phyloP scores from a whole-genome alignment of 2,797 vertebrate species.

The Neosilurus hyrtlii region DNA sequence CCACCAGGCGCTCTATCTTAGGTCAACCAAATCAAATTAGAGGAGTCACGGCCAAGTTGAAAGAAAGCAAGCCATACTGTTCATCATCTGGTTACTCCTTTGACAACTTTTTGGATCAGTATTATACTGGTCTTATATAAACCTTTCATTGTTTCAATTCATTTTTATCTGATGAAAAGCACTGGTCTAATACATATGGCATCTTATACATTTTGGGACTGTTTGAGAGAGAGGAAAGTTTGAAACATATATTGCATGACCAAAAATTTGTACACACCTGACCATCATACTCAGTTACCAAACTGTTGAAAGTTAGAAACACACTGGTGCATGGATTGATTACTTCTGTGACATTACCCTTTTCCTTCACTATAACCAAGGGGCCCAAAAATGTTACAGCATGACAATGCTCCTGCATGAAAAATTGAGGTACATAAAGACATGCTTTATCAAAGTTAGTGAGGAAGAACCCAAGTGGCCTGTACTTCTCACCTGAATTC shows the following conservation, averaged over 20 bases:
- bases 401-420: background rate
- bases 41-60: conserved; percentile 49
- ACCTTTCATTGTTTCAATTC: background rate
- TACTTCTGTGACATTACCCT: background rate
- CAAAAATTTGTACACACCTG: background rate
- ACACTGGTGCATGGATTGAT: background rate
- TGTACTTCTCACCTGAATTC: background rate
- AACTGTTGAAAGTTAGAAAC: background rate
- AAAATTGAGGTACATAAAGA: background rate
- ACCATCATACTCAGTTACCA: background rate
- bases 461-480: background rate
- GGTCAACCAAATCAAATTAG: conserved; percentile 52
- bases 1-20: conserved; percentile 41
- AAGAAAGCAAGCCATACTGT: conserved; percentile 34
- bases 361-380: background rate
- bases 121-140: conserved; percentile 2
- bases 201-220: background rate
- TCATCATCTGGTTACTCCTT: conserved; percentile 32
- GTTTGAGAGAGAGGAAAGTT: background rate
- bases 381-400: background rate
- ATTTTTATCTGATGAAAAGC: no score
- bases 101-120: conserved; percentile 35
- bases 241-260: background rate
- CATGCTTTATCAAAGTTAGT: background rate
- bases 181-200: no score